Percentiles rank a stretch among this genome's conserved stretches.
These are phyloP conservation scores for Myioborus miniatus DNA, from an alignment of 2,797 vertebrate genomes.

Conservation along the genomic window DNA sequence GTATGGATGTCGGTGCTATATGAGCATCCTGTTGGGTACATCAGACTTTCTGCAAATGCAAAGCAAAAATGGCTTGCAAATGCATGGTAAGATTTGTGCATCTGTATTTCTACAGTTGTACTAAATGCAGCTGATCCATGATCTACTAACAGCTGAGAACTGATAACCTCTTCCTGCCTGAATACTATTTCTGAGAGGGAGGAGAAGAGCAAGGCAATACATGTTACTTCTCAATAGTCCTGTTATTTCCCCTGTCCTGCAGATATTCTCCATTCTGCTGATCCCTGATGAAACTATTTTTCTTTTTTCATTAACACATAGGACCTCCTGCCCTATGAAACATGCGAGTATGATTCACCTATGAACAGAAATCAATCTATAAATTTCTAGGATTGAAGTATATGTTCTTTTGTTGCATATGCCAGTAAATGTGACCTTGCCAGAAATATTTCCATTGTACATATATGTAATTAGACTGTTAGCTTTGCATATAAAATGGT, in stretches of 20 bases:
- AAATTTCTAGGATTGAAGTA: background rate
- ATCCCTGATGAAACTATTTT: background rate
- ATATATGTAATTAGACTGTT: background rate
- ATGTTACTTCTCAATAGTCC: background rate
- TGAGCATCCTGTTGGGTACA: background rate
- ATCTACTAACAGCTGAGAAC: background rate
- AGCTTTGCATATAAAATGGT: background rate
- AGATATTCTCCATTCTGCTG: background rate
- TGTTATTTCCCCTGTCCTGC: background rate
- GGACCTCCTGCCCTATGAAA: background rate
- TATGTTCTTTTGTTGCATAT: background rate
- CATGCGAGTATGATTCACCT: background rate
- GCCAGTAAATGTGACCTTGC: background rate
- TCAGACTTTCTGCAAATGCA: background rate
- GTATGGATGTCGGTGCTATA: background rate
- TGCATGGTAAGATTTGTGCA: background rate
- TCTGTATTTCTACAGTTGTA: background rate
- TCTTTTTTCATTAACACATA: background rate
- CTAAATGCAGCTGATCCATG: background rate
- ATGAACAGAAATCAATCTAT: background rate
- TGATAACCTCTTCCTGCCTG: background rate
- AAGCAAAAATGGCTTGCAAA: background rate
- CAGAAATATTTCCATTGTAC: background rate
- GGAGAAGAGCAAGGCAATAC: background rate
- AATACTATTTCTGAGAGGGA: background rate